phyloP scores from a whole-genome alignment of 2,888 invertebrate genomes.

The Pristionchus maxplancki region DNA sequence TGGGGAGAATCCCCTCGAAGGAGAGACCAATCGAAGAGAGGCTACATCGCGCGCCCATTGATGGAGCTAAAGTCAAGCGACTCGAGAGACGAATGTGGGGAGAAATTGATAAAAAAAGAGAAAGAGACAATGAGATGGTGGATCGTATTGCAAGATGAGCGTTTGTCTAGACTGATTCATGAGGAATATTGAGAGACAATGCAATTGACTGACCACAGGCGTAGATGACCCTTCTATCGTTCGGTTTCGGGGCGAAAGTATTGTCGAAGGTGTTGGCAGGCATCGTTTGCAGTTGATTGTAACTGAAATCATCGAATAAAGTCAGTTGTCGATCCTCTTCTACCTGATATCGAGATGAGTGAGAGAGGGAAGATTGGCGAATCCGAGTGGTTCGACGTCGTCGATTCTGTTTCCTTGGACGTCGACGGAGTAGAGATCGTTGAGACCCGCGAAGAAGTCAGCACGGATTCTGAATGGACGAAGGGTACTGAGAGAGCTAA shows the following conservation, averaged over 20 bases:
- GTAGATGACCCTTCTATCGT: conserved; percentile 76
- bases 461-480: conserved; percentile 75
- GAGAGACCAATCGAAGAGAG: neutral
- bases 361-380: conserved; percentile 75
- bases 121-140: neutral
- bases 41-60: neutral
- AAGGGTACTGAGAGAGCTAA: too few relatives aligned
- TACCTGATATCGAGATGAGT: conserved; percentile 77
- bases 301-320: conserved; percentile 63
- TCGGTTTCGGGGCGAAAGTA: conserved; percentile 72
- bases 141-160: neutral
- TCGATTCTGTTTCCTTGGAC: conserved; percentile 75
- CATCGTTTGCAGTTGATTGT: conserved; percentile 76
- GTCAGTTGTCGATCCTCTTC: neutral
- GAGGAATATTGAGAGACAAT: too few relatives aligned
- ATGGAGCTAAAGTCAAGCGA: conserved; percentile 7
- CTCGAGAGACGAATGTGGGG: neutral
- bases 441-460: conserved; percentile 76
- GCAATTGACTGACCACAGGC: conserved; percentile 69
- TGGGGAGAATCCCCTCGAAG: neutral
- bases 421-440: conserved; percentile 76
- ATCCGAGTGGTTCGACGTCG: conserved; percentile 74
- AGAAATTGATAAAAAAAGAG: neutral
- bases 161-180: neutral
- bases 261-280: conserved; percentile 71